Conservation (phyloP, 1,140 invertebrate species). For the Leptinotarsa lineolata region DNA sequence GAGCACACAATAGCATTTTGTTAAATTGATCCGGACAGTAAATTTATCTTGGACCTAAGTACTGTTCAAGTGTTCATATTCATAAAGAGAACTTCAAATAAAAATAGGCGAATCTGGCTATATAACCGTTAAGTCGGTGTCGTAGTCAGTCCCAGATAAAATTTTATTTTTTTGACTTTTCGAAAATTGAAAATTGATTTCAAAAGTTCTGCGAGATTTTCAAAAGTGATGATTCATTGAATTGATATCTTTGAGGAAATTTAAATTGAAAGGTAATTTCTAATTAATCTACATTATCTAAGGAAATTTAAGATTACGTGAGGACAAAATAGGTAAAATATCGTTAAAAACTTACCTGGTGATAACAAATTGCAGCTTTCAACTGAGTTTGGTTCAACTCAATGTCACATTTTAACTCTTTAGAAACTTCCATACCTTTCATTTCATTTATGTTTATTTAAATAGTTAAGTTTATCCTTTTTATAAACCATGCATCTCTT, state of each 20-base stretch:
- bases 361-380: conserved; percentile 68
- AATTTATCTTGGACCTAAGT: no score
- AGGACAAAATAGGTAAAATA: conserved; percentile 30
- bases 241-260: not conserved
- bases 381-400: conserved; percentile 66
- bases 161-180: conserved; percentile 1
- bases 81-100: not conserved
- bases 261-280: not conserved
- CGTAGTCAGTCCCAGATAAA: not conserved
- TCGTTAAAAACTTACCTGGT: conserved; percentile 63
- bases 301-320: conserved; percentile 31
- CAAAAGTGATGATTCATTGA: not conserved
- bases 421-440: conserved; percentile 66
- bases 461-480: not conserved
- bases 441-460: conserved; percentile 32
- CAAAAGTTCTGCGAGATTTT: not conserved
- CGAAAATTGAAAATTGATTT: conserved; percentile 16
- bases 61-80: no score
- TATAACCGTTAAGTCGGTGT: not conserved
- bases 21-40: not conserved
- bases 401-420: conserved; percentile 67
- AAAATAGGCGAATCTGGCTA: not conserved
- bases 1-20: no score
- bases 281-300: not conserved
- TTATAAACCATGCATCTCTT: not conserved